Conservation (phyloP, 2,888 invertebrate species). For the Cosmia trapezina region DNA sequence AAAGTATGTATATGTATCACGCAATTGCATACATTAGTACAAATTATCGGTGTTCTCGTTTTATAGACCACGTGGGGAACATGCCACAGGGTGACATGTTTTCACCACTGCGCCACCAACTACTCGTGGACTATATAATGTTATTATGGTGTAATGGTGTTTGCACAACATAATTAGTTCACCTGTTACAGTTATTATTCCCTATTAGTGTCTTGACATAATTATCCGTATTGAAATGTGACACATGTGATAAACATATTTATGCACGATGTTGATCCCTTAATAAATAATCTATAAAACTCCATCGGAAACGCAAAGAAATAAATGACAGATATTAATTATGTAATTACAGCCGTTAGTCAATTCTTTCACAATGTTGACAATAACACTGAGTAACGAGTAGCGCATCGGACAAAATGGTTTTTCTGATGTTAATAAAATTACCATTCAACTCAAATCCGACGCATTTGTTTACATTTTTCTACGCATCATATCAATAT, state of each 20-base stretch:
- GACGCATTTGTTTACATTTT: constrained; percentile 30
- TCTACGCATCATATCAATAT: constrained; percentile 38
- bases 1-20: constrained; percentile 68
- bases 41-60: constrained; percentile 71
- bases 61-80: constrained; percentile 63
- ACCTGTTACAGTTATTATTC: constrained; percentile 69
- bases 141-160: constrained; percentile 65
- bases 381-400: constrained; percentile 37
- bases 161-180: constrained; percentile 76
- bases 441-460: constrained; percentile 48
- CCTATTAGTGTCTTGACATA: constrained; percentile 52
- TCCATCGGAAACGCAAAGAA: constrained; percentile 14
- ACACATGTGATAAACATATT: constrained; percentile 68
- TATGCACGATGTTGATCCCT: constrained; percentile 32
- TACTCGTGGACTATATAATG: constrained; percentile 84
- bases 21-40: constrained; percentile 73
- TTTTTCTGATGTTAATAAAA: constrained; percentile 40
- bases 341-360: constrained; percentile 40
- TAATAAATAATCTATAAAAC: constrained; percentile 26
- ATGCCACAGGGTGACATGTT: constrained; percentile 71
- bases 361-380: constrained; percentile 56
- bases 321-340: constrained; percentile 46
- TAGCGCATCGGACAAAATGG: constrained; percentile 30
- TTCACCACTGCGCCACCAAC: constrained; percentile 76
- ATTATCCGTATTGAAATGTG: constrained; percentile 56